Conservation (phyloP, 2,797 vertebrate genomes). For the Hydrocynus forskahlii region DNA sequence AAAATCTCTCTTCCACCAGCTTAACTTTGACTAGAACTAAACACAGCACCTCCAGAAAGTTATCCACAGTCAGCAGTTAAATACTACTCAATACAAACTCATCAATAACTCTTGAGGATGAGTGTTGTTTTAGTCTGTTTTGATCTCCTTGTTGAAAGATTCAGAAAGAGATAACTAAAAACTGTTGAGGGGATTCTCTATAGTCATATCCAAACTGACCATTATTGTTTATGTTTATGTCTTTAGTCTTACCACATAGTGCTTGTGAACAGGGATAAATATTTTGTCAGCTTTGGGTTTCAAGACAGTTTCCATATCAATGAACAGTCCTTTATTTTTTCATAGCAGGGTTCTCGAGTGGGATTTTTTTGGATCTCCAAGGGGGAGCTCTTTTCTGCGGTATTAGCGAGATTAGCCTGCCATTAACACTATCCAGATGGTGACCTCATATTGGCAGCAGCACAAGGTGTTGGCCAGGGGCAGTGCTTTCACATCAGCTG, state of each 20-base stretch:
- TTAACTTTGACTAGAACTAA: neutral
- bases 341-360: neutral
- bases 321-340: slow-evolving; percentile 26
- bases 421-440: slow-evolving; percentile 59
- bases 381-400: slow-evolving; percentile 42
- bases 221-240: slow-evolving; percentile 20
- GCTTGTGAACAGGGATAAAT: slow-evolving; percentile 12
- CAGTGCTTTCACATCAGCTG: slow-evolving; percentile 19
- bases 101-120: slow-evolving; percentile 3
- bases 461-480: neutral
- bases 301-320: slow-evolving; percentile 19
- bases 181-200: too few relatives aligned
- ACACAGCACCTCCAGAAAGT: neutral
- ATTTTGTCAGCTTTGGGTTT: slow-evolving; percentile 33
- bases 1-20: neutral
- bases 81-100: neutral
- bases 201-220: neutral
- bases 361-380: slow-evolving; percentile 27
- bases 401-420: slow-evolving; percentile 55
- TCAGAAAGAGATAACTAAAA: neutral
- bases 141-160: slow-evolving; percentile 14
- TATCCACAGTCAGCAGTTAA: neutral
- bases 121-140: slow-evolving; percentile 12
- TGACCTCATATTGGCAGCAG: slow-evolving; percentile 37
- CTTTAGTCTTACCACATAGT: slow-evolving; percentile 19